Conservation (phyloP, 2,797 vertebrate genomes). For the Acestrorhynchus altus region DNA sequence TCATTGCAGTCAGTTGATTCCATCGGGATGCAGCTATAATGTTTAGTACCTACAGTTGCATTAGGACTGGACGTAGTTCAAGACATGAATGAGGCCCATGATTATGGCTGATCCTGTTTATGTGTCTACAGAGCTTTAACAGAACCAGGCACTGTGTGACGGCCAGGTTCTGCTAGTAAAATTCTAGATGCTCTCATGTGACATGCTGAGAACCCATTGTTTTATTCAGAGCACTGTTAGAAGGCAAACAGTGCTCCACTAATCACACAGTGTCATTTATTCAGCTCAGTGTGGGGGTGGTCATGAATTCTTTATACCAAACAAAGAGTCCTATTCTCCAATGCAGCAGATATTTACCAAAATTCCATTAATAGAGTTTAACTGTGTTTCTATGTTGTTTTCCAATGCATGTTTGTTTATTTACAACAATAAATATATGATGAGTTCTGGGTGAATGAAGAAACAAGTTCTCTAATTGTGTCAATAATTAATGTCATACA, state of each 20-base stretch:
- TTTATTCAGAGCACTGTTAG: constrained; percentile 66
- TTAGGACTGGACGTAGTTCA: too few species aligned
- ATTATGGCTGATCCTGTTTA: not conserved
- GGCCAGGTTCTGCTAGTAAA: not conserved
- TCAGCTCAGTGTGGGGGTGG: constrained; percentile 54
- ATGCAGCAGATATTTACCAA: constrained; percentile 58
- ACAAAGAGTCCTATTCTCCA: constrained; percentile 69
- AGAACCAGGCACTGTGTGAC: not conserved
- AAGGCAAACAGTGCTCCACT: constrained; percentile 65
- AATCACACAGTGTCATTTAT: constrained; percentile 67
- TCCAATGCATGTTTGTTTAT: constrained; percentile 29
- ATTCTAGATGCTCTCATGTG: constrained; percentile 54
- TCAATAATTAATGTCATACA: constrained; percentile 55
- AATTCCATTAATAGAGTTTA: constrained; percentile 39
- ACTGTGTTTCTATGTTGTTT: constrained; percentile 24
- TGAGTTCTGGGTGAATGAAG: not conserved
- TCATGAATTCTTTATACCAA: constrained; percentile 66
- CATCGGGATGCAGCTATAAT: too few species aligned
- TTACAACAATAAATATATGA: constrained; percentile 55
- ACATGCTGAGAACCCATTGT: constrained; percentile 62
- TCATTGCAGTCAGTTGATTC: too few species aligned
- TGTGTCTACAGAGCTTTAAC: not conserved
- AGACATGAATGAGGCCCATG: too few species aligned
- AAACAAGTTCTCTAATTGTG: constrained; percentile 56
- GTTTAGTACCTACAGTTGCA: too few species aligned